Conservation (phyloP, 2,888 invertebrate genomes). For the Zaprionus obscuricornis region DNA sequence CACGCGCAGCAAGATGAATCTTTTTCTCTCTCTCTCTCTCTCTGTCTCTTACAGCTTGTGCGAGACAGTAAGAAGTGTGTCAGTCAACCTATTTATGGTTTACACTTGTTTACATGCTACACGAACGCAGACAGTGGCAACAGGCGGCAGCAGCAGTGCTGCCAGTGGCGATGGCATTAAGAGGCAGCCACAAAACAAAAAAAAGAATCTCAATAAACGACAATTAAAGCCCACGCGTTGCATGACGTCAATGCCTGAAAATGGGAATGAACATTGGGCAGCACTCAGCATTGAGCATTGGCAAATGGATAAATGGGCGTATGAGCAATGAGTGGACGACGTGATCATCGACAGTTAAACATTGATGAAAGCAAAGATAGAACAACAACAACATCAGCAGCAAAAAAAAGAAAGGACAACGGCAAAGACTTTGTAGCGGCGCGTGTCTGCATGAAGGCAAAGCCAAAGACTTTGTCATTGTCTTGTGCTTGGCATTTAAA, state of each 20-base stretch:
- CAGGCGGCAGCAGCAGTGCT: conserved; percentile 6
- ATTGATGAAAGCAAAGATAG: conserved; percentile 10
- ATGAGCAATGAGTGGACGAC: conserved; percentile 23
- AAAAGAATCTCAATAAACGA: conserved; percentile 35
- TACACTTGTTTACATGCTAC: conserved; percentile 21
- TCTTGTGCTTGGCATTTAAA: conserved; percentile 29
- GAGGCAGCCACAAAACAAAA: background rate
- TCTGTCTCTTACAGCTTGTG: too few species aligned
- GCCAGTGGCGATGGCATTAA: too few species aligned
- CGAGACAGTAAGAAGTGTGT: conserved; percentile 48
- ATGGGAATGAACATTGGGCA: too few species aligned
- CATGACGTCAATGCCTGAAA: conserved; percentile 53
- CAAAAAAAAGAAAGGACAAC: too few species aligned
- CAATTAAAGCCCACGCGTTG: conserved; percentile 57
- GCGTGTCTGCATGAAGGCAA: conserved; percentile 42
- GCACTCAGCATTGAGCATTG: too few species aligned
- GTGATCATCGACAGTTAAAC: conserved; percentile 40
- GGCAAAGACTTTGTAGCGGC: conserved; percentile 3
- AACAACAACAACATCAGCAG: too few species aligned
- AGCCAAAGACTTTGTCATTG: conserved; percentile 1
- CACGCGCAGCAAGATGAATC: background rate
- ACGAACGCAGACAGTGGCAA: conserved; percentile 16
- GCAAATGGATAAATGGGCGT: background rate
- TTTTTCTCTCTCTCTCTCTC: too few species aligned
- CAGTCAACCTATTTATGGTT: conserved; percentile 40